Evolutionary conservation across 2,113 vertebrate species (phyloP), one percentile per base, ranked within the genome.

Genomic region (Brachyistius frenatus): DNA sequence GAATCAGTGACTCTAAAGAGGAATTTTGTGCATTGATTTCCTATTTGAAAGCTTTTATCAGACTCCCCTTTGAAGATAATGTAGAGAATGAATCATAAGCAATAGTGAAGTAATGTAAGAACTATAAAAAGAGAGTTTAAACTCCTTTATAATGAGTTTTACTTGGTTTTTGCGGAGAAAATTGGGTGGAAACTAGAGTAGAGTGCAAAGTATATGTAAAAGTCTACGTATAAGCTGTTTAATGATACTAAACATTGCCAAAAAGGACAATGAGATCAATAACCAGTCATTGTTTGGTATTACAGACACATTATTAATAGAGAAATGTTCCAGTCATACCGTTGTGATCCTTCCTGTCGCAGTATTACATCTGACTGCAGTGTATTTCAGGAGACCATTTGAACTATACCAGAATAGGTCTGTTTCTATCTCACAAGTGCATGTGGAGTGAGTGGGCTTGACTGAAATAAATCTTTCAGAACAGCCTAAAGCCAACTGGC

Each of bases 401-500:
- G 72, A 87, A 83, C 63, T 76, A 4, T 1, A 66, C 81, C 56
- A 73, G 66, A 67, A 74, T 69, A 76, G 67, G 70, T 78, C 60
- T 44, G 35, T 86, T 66, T 87, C 47, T 76, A 70, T 83, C 81
- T 80, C 62, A 47, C 72, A 56, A 79, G 56, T 76, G 80, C 89
- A 86, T 72, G 85, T 55, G 78, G 68, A 85, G 80, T 86, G 87
- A 90, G 86, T 81, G 89, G 87, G 89, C 73, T 73, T 54, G 78
- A 80, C 81, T 82, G 64, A 81, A 90, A 90, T 91, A 83, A 90
- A 93, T 92, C 61, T 93, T 93, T 93, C 44, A 92, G 77, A 76
- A 76, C 57, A 47, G 84, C 91, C 91, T 89, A 66, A 88, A 90
- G 91, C 88, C 64, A 90, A 85, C 81, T 85, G 86, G 86, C 91